Evolutionary conservation across 2,888 invertebrate species (phyloP).

Genomic region (Sphaeridia pumilis): DNA sequence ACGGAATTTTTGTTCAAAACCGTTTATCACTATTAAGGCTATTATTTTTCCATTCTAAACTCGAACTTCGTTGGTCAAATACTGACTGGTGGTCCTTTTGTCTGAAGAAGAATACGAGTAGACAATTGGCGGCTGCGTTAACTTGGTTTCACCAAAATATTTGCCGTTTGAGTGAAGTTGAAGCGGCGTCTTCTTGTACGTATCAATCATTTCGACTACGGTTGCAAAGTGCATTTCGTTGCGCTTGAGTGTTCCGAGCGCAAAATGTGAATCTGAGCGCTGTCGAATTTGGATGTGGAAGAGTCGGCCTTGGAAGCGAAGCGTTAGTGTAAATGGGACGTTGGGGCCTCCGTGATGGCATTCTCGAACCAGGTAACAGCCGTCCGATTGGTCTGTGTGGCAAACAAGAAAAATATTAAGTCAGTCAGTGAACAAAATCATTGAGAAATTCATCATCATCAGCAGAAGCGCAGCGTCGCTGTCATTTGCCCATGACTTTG

Average conservation of each 20-base stretch:
- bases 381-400: slow-evolving; percentile 14
- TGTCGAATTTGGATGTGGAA: slow-evolving; percentile 35
- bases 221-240: slow-evolving; percentile 34
- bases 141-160: slow-evolving; percentile 35
- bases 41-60: too few relatives aligned
- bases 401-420: background rate
- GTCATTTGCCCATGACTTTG: too few relatives aligned
- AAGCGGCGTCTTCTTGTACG: slow-evolving; percentile 35
- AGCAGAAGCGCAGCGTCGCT: too few relatives aligned
- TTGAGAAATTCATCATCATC: background rate
- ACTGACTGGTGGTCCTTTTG: too few relatives aligned
- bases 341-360: slow-evolving; percentile 31
- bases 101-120: slow-evolving; percentile 34
- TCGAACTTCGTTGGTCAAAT: too few relatives aligned
- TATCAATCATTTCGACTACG: slow-evolving; percentile 33
- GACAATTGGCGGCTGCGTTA: slow-evolving; percentile 35
- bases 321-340: slow-evolving; percentile 34
- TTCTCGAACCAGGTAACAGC: slow-evolving; percentile 16
- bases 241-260: slow-evolving; percentile 30
- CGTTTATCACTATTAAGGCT: too few relatives aligned
- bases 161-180: slow-evolving; percentile 35
- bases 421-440: background rate
- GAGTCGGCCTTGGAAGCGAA: slow-evolving; percentile 31
- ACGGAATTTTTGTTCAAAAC: too few relatives aligned
- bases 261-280: slow-evolving; percentile 25